Percentiles rank a stretch among this genome's conserved stretches.
phyloP scores from a whole-genome alignment of 2,113 vertebrate genomes.

The Leucoraja erinaceus region DNA sequence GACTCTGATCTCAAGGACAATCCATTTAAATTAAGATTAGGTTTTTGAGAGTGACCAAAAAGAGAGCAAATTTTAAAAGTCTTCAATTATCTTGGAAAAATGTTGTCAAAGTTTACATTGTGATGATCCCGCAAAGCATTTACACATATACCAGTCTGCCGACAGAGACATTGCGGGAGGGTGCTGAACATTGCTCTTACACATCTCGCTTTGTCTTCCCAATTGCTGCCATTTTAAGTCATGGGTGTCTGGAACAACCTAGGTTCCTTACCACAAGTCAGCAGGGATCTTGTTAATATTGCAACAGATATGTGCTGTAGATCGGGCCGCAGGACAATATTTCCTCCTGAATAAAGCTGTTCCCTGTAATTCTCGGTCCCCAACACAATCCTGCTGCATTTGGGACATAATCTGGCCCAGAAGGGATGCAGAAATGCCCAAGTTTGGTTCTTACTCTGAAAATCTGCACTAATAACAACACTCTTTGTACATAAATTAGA shows the following conservation, averaged over 20 bases:
- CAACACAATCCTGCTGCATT: too few relatives aligned
- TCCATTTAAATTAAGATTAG: neutral
- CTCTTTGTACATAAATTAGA: neutral
- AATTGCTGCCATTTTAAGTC: neutral
- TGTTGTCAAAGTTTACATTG: neutral
- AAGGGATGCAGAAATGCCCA: too few relatives aligned
- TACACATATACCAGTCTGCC: too few relatives aligned
- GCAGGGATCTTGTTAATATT: neutral
- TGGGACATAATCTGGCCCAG: too few relatives aligned
- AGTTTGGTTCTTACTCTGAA: neutral
- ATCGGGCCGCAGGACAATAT: too few relatives aligned
- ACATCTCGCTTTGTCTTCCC: neutral
- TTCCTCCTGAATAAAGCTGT: too few relatives aligned
- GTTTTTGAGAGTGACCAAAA: neutral
- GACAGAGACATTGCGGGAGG: neutral
- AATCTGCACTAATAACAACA: neutral
- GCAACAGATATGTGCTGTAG: neutral
- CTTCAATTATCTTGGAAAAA: neutral
- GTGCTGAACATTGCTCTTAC: neutral
- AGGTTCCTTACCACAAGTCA: too few relatives aligned
- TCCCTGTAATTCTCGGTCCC: too few relatives aligned
- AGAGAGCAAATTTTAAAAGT: neutral
- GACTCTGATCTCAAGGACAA: neutral
- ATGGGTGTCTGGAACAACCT: neutral
- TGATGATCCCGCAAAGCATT: neutral